These are phyloP conservation scores for Gnatocerus cornutus DNA, from an alignment of 2,888 invertebrate genomes.

Conservation along the genomic window DNA sequence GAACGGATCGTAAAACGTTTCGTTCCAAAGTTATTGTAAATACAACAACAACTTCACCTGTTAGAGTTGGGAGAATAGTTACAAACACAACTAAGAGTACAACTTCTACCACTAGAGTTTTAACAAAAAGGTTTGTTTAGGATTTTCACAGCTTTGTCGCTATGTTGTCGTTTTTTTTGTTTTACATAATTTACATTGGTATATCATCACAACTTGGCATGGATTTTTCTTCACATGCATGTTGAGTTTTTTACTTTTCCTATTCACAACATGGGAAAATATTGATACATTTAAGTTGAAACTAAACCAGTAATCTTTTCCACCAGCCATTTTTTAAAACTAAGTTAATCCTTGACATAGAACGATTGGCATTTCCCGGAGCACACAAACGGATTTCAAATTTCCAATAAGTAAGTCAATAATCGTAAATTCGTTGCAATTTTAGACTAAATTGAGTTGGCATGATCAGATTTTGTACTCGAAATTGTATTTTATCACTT, in stretches of 20 bases:
- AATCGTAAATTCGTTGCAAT: not conserved
- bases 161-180: conserved; percentile 6
- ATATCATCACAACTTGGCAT: conserved; percentile 28
- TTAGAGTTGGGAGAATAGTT: conserved; percentile 64
- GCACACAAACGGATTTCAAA: conserved; percentile 11
- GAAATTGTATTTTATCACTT: no score
- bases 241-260: conserved; percentile 11
- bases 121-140: conserved; percentile 67
- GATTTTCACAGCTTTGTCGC: conserved; percentile 12
- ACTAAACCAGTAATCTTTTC: conserved; percentile 1
- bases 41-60: conserved; percentile 56
- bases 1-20: conserved; percentile 58
- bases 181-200: not conserved
- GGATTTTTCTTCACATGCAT: conserved; percentile 37
- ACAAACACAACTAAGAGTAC: conserved; percentile 61
- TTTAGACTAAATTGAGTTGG: conserved; percentile 7
- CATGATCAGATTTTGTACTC: not conserved
- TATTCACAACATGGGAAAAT: conserved; percentile 40
- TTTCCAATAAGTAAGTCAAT: not conserved
- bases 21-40: conserved; percentile 59
- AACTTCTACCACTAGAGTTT: conserved; percentile 62
- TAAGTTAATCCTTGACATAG: conserved; percentile 7
- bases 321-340: conserved; percentile 3
- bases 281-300: conserved; percentile 38
- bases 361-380: conserved; percentile 15